Evolutionary conservation across 2,113 vertebrate genomes (phyloP).

Genomic region (Boulengeromyrus knoepffleri): DNA sequence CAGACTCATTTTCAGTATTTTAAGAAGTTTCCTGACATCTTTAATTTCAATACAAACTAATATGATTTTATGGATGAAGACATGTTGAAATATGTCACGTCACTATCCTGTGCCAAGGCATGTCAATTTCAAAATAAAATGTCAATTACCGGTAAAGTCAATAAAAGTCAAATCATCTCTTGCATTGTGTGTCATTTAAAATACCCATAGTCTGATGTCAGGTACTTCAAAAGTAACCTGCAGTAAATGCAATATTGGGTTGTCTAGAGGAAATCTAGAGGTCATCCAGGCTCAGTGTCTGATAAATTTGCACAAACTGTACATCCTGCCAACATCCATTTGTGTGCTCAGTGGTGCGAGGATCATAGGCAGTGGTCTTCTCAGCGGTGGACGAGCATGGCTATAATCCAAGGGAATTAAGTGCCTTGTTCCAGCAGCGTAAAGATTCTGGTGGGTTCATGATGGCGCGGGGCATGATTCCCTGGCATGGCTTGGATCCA

Average conservation of each 20-base stretch:
- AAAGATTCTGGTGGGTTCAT: conserved; percentile 1
- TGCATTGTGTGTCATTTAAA: neutral
- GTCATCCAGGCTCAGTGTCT: conserved; percentile 2
- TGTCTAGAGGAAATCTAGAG: neutral
- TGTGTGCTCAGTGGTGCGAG: neutral
- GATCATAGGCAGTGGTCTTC: neutral
- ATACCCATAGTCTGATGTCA: neutral
- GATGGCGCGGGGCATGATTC: neutral
- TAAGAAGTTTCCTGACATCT: neutral
- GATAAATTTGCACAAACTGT: neutral
- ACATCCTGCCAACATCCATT: conserved; percentile 1
- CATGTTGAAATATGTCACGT: neutral
- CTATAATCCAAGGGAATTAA: neutral
- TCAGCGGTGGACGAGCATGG: conserved; percentile 4
- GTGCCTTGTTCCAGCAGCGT: neutral
- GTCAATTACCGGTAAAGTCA: neutral
- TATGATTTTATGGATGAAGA: neutral
- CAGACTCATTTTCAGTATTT: neutral
- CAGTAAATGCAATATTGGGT: neutral
- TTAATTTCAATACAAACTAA: neutral
- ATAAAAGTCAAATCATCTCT: neutral
- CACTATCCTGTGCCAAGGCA: neutral
- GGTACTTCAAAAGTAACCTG: neutral
- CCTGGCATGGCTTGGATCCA: neutral
- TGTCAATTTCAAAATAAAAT: neutral